These are phyloP conservation scores for Panorpa germanica DNA, from an alignment of 2,888 invertebrate species.

Conservation along the genomic window DNA sequence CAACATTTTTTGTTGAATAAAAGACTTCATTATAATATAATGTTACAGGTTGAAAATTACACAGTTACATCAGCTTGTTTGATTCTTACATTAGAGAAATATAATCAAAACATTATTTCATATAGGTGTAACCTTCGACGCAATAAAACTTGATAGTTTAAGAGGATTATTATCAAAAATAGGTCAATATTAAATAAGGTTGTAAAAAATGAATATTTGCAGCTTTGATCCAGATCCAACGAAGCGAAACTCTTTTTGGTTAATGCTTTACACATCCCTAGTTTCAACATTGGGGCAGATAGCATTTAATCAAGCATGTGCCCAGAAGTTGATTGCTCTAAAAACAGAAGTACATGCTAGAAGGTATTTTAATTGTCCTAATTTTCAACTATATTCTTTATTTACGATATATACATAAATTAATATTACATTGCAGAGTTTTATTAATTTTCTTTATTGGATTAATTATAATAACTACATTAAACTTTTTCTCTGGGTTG, in stretches of 20 bases:
- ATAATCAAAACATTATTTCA: too few relatives aligned
- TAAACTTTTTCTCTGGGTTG: conserved; percentile 3
- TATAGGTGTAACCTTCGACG: too few relatives aligned
- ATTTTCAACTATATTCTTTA: too few relatives aligned
- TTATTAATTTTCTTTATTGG: conserved; percentile 1
- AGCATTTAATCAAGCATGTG: conserved; percentile 51
- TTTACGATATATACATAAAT: neutral
- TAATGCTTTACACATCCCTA: conserved; percentile 34
- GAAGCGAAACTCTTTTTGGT: conserved; percentile 43
- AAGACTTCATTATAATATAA: too few relatives aligned
- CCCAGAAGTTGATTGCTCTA: conserved; percentile 46
- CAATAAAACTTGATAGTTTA: too few relatives aligned
- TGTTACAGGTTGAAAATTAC: too few relatives aligned
- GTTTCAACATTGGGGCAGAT: conserved; percentile 41
- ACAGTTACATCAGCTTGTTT: too few relatives aligned
- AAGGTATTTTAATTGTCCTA: conserved; percentile 28
- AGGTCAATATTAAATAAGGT: too few relatives aligned
- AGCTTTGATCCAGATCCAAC: conserved; percentile 36
- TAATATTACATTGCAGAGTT: conserved; percentile 1
- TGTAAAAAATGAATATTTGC: too few relatives aligned
- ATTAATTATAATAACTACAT: neutral
- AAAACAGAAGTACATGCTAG: conserved; percentile 34
- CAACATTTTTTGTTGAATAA: too few relatives aligned
- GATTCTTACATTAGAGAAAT: too few relatives aligned
- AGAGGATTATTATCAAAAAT: too few relatives aligned